Conservation (phyloP, 2,797 vertebrate species). For the Anas georgica region DNA sequence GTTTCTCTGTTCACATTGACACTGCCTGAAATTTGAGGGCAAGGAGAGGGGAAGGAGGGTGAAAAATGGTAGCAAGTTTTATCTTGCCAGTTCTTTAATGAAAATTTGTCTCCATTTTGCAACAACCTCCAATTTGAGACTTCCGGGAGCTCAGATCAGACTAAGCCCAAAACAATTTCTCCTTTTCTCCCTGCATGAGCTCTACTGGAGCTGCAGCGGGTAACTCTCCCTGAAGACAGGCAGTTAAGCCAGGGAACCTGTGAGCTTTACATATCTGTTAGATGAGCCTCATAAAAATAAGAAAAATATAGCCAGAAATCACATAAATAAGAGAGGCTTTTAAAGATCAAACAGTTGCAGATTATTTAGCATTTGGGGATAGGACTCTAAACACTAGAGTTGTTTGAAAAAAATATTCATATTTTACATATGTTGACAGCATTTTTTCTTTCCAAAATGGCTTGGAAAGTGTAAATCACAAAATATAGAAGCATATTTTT, state of each 20-base stretch:
- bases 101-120: conserved; percentile 19
- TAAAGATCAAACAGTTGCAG: neutral
- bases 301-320: neutral
- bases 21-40: neutral
- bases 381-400: neutral
- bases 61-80: neutral
- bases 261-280: neutral
- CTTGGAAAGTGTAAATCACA: neutral
- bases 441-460: neutral
- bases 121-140: neutral
- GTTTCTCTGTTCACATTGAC: neutral
- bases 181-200: neutral
- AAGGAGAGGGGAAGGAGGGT: neutral
- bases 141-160: neutral
- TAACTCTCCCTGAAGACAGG: neutral
- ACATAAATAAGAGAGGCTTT: neutral
- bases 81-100: conserved; percentile 7
- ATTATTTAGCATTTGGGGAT: neutral
- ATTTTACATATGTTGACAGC: neutral
- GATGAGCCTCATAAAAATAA: neutral
- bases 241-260: neutral
- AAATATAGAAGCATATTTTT: neutral
- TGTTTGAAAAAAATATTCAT: neutral
- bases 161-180: conserved; percentile 16
- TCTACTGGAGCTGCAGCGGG: neutral